Percentiles rank a stretch among this genome's conserved stretches.
phyloP scores from a whole-genome alignment of 2,797 vertebrate species.

The Ctenosaura bakeri region DNA sequence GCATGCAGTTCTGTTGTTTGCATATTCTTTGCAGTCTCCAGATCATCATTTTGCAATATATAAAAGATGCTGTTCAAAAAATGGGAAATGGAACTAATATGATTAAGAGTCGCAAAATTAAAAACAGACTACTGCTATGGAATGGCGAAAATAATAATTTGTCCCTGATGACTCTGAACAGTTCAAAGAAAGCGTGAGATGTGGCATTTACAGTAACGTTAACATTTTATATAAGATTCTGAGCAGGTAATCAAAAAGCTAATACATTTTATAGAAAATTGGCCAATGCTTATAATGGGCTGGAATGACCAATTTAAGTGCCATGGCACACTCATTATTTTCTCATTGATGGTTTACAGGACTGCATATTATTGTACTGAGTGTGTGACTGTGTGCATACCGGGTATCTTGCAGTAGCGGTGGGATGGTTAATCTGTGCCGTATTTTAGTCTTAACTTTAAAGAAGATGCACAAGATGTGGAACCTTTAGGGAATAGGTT shows the following conservation, averaged over 20 bases:
- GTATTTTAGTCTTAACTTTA: too few species aligned
- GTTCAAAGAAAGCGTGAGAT: neutral
- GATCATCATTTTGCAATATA: neutral
- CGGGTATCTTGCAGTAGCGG: too few species aligned
- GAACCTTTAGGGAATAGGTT: too few species aligned
- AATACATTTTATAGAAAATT: constrained; percentile 13
- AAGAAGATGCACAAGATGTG: too few species aligned
- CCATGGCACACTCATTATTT: neutral
- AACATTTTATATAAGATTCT: neutral
- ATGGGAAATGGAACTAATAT: neutral
- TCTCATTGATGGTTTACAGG: neutral
- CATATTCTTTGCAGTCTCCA: neutral
- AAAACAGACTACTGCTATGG: neutral
- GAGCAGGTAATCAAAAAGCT: constrained; percentile 8
- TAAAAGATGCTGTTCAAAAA: neutral
- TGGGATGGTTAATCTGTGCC: too few species aligned
- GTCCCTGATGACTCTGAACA: neutral
- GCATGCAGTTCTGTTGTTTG: neutral
- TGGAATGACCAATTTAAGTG: neutral
- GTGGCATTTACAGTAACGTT: neutral
- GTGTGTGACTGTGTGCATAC: neutral
- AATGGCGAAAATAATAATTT: neutral
- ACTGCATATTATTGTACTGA: neutral
- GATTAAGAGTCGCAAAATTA: neutral
- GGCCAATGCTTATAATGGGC: neutral